Base-by-base conservation (phyloP, 2,797 vertebrate genomes). In the Micropoecilia bifurca region DNA sequence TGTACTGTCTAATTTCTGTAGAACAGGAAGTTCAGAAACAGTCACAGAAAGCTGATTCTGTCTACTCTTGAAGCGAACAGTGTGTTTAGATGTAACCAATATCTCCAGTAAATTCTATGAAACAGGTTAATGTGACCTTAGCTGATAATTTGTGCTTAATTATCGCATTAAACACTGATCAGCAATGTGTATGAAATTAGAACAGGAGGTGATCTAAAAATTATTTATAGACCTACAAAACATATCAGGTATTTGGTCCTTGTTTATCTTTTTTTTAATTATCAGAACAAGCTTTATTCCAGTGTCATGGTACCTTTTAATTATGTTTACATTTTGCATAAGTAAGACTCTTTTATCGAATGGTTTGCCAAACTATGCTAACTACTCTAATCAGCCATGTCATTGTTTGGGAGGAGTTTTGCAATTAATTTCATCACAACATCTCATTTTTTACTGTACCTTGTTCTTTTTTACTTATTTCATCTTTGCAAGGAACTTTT, bases 11-110 rank as follows among this genome's bases (percentile, higher is more conserved):
- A 73, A 85, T 82, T 93, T 91, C 90, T 71, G 71, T 84, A 92
- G 92, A 94, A 93, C 91, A 94, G 92, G 93, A 94, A 81, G 73
- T 86, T 91, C 50, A 88, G 79, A 92, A 89, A 92, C 92, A 93
- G 87, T 90, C 91, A 96, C 95, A 97, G 96, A 96, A 97, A 97
- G 94, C 91, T 22, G 3, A 87, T 86, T 90, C 89, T 59, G 75
- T 83, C 92, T 72, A 59, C 57, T 1, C 48, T 59, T 39, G 10
- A 45, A 30, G 45, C 13, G 18, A 10, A 43, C 53, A 73, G 14
- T 59, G 20, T 57, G 25, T 59, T 74, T 43, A 33, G 55, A 61
- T 75, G 66, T 14, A 43, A 22, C 39, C 0, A 1, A 9, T 25
- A 68, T 43, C 41, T 68, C 63, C 63, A 68, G 63, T 41, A 68